phyloP scores from a whole-genome alignment of 2,797 vertebrate genomes.

The Pangasius mekongensis region DNA sequence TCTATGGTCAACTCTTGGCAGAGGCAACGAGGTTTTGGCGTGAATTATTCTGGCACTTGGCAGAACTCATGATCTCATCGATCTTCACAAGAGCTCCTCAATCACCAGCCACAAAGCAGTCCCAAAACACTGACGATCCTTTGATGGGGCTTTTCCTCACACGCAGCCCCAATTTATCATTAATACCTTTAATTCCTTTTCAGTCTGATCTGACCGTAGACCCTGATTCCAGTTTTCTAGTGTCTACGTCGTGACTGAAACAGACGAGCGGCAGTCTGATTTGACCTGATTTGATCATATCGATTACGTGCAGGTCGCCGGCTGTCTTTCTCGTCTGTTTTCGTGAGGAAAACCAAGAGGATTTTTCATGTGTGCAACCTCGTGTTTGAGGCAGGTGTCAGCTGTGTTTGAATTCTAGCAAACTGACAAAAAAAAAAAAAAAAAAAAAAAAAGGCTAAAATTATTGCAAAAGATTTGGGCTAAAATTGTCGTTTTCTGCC shows the following conservation, averaged over 20 bases:
- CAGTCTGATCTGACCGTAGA: background rate
- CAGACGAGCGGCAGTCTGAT: background rate
- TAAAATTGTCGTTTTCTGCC: background rate
- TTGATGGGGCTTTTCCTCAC: background rate
- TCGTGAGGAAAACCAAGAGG: background rate
- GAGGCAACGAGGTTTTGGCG: background rate
- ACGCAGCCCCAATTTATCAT: background rate
- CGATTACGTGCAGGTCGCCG: background rate
- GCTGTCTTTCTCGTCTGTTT: background rate
- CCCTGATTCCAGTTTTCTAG: background rate
- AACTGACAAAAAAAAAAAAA: too few species aligned
- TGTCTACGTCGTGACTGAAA: background rate
- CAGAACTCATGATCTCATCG: conserved; percentile 17
- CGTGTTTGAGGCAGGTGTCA: background rate
- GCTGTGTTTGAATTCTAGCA: too few species aligned
- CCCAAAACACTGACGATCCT: conserved; percentile 1
- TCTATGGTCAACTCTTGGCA: conserved; percentile 15
- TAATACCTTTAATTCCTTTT: background rate
- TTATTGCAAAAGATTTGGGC: too few species aligned
- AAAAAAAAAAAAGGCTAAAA: too few species aligned
- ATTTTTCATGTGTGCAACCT: too few species aligned
- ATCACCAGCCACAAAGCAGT: conserved; percentile 9
- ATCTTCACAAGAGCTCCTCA: conserved; percentile 19
- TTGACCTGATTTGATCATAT: background rate
- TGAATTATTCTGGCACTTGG: conserved; percentile 13